Percentiles rank a stretch among this genome's conserved stretches.
Conservation (phyloP, 2,888 invertebrate genomes). For the Scaptomyza polygonia region DNA sequence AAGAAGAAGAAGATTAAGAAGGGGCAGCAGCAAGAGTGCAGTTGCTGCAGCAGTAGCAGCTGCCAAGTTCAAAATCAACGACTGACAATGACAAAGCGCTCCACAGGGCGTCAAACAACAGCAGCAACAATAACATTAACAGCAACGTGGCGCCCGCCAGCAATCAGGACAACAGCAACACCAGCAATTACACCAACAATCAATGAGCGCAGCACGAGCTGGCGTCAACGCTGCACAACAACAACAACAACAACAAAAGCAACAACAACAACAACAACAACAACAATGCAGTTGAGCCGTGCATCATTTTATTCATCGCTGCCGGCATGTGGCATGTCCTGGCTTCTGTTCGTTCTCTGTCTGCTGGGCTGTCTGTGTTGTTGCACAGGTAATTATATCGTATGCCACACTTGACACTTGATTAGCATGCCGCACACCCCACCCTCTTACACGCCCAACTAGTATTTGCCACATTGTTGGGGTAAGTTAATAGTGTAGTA, state of each 20-base stretch:
- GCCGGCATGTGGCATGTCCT: slow-evolving; percentile 61
- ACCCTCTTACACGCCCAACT: background rate
- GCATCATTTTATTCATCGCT: slow-evolving; percentile 48
- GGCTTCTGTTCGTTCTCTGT: slow-evolving; percentile 66
- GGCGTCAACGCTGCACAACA: slow-evolving; percentile 40
- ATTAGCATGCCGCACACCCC: slow-evolving; percentile 24
- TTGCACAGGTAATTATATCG: slow-evolving; percentile 68
- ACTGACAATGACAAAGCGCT: slow-evolving; percentile 74
- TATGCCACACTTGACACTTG: slow-evolving; percentile 37
- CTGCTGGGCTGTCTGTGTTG: slow-evolving; percentile 68
- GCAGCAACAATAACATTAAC: slow-evolving; percentile 43
- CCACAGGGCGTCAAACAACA: slow-evolving; percentile 47
- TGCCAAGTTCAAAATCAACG: slow-evolving; percentile 77
- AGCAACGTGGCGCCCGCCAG: slow-evolving; percentile 20
- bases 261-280: slow-evolving; percentile 16
- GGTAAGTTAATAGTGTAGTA: background rate
- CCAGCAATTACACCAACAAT: slow-evolving; percentile 31
- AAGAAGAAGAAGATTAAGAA: slow-evolving; percentile 10
- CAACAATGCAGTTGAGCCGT: slow-evolving; percentile 41
- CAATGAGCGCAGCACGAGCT: slow-evolving; percentile 49
- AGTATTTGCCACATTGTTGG: background rate
- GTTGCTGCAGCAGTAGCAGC: slow-evolving; percentile 21
- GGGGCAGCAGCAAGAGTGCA: background rate
- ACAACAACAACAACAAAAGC: slow-evolving; percentile 6
- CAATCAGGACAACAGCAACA: slow-evolving; percentile 10